Conservation (phyloP, 2,888 invertebrate species). For the Eupeodes luniger region DNA sequence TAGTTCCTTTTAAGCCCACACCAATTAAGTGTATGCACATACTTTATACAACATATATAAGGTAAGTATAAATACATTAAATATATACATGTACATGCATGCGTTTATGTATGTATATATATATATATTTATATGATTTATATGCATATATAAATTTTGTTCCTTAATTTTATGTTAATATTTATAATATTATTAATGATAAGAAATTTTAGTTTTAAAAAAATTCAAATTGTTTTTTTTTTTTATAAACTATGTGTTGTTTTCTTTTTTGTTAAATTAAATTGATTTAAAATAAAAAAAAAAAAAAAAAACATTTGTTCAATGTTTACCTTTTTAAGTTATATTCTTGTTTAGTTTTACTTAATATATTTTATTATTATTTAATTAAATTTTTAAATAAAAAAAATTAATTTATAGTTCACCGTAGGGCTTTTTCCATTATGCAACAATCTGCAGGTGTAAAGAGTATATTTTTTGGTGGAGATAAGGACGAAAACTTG, state of each 20-base stretch:
- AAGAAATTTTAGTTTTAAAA: constrained; percentile 70
- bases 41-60: background rate
- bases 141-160: constrained; percentile 61
- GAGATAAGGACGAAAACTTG: constrained; percentile 69
- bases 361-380: constrained; percentile 32
- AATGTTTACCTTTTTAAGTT: constrained; percentile 61
- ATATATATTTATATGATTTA: constrained; percentile 50
- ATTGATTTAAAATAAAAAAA: constrained; percentile 29
- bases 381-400: constrained; percentile 68
- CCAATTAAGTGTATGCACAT: background rate
- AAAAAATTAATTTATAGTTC: constrained; percentile 74
- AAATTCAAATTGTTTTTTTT: constrained; percentile 50
- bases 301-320: constrained; percentile 38
- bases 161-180: constrained; percentile 69
- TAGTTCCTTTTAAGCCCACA: background rate
- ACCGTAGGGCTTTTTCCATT: constrained; percentile 54
- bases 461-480: constrained; percentile 28
- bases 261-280: constrained; percentile 18
- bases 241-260: constrained; percentile 36
- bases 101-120: constrained; percentile 12
- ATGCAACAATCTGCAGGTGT: constrained; percentile 56
- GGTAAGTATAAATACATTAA: background rate
- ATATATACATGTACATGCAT: background rate
- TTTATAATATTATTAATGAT: constrained; percentile 73
- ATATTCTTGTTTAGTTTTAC: constrained; percentile 45